Conservation (phyloP, 2,113 vertebrate genomes). For the Pagrus major region DNA sequence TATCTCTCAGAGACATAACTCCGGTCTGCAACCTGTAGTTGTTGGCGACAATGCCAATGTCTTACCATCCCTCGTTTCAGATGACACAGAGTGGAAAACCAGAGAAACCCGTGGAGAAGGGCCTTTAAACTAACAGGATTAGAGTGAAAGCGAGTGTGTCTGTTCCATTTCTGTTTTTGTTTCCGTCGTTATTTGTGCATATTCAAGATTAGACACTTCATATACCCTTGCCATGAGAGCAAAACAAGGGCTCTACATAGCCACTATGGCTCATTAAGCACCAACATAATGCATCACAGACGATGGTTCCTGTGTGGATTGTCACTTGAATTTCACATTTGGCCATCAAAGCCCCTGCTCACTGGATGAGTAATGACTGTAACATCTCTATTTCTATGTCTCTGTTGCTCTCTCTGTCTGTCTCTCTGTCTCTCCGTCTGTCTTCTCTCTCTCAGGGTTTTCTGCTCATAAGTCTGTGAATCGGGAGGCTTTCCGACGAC, state of each 20-base stretch:
- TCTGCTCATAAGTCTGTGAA: slow-evolving; percentile 81
- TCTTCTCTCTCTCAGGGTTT: slow-evolving; percentile 79
- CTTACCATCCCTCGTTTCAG: slow-evolving; percentile 55
- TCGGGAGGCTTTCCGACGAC: slow-evolving; percentile 49
- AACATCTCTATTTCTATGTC: slow-evolving; percentile 62
- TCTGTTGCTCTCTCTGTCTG: slow-evolving; percentile 40
- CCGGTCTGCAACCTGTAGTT: slow-evolving; percentile 57
- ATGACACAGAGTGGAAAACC: slow-evolving; percentile 78
- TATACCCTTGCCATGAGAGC: slow-evolving; percentile 59
- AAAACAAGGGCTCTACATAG: slow-evolving; percentile 66
- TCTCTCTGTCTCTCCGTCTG: slow-evolving; percentile 42
- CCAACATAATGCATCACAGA: slow-evolving; percentile 72
- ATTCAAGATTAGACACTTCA: slow-evolving; percentile 77
- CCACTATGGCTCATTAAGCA: slow-evolving; percentile 70
- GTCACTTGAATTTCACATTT: slow-evolving; percentile 77
- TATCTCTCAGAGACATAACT: slow-evolving; percentile 2
- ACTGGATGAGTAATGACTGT: slow-evolving; percentile 65
- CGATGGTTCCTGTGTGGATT: slow-evolving; percentile 66
- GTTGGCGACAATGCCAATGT: slow-evolving; percentile 46
- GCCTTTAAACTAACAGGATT: slow-evolving; percentile 81
- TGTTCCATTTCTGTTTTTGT: slow-evolving; percentile 73
- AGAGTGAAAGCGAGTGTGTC: slow-evolving; percentile 71
- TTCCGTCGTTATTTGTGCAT: slow-evolving; percentile 67
- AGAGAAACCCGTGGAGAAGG: slow-evolving; percentile 76
- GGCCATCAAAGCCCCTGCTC: slow-evolving; percentile 64